A percentile compares a stretch with the other conserved stretches of the same genome.
phyloP scores from a whole-genome alignment of 2,113 vertebrate species.

The Numenius arquata region DNA sequence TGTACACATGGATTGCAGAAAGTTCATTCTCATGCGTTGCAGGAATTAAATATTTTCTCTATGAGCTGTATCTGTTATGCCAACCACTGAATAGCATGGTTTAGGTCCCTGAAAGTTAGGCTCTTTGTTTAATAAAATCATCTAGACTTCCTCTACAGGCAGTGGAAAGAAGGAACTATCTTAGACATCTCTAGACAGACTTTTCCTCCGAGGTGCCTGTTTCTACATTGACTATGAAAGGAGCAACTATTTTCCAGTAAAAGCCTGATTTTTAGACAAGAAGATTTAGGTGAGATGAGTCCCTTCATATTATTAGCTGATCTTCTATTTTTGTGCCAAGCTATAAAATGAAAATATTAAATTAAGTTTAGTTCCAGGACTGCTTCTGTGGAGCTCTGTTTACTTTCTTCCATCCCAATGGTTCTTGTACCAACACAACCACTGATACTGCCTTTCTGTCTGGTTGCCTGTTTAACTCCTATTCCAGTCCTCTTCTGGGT shows the following conservation, averaged over 20 bases:
- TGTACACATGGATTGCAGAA: background rate
- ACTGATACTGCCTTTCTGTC: background rate
- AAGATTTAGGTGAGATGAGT: background rate
- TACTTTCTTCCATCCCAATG: background rate
- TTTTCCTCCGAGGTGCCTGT: background rate
- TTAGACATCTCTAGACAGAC: constrained; percentile 4
- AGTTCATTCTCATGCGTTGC: background rate
- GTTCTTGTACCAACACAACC: background rate
- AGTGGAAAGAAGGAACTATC: background rate
- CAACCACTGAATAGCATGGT: background rate
- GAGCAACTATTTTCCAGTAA: background rate
- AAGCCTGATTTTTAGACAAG: background rate
- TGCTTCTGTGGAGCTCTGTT: background rate
- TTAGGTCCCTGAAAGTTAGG: background rate
- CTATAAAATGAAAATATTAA: background rate
- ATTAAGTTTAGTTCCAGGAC: background rate
- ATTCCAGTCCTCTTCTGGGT: background rate
- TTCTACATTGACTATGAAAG: background rate
- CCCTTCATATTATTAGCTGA: background rate
- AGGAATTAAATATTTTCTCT: background rate
- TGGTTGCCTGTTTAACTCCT: background rate
- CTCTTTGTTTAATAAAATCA: constrained; percentile 4
- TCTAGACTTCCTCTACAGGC: background rate
- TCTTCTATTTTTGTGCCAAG: background rate
- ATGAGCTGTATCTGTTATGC: background rate